Evolutionary conservation across 2,888 invertebrate species (phyloP).

Genomic region (Rhaphigaster nebulosa): DNA sequence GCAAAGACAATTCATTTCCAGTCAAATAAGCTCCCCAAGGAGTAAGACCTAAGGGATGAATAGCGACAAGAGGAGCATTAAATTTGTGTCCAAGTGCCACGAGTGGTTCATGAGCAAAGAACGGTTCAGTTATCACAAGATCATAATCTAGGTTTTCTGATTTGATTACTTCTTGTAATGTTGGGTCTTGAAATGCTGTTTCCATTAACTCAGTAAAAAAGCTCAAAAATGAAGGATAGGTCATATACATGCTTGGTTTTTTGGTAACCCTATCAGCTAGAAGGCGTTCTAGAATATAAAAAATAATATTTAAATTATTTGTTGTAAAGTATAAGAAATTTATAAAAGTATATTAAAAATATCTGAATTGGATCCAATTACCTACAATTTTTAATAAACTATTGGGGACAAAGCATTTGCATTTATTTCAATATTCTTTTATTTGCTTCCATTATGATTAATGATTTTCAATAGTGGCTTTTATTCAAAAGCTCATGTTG

Average conservation of each 20-base stretch:
- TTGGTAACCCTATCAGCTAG: not conserved
- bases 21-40: conserved; percentile 59
- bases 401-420: no score
- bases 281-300: not conserved
- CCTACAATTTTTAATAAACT: no score
- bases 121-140: conserved; percentile 63
- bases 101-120: conserved; percentile 62
- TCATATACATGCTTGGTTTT: not conserved
- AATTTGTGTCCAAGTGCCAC: conserved; percentile 63
- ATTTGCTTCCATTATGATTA: no score
- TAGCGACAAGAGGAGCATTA: conserved; percentile 62
- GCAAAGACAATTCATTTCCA: conserved; percentile 61
- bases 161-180: conserved; percentile 60
- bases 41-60: conserved; percentile 59
- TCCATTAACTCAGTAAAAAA: not conserved
- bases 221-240: not conserved
- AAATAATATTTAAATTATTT: not conserved
- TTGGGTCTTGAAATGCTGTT: conserved; percentile 52
- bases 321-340: not conserved
- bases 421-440: no score
- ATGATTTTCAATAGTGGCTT: no score
- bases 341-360: not conserved
- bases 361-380: no score
- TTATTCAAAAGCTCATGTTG: no score
- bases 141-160: conserved; percentile 62